Base-by-base conservation (phyloP, 2,888 invertebrate genomes). In the Latrodectus hesperus region DNA sequence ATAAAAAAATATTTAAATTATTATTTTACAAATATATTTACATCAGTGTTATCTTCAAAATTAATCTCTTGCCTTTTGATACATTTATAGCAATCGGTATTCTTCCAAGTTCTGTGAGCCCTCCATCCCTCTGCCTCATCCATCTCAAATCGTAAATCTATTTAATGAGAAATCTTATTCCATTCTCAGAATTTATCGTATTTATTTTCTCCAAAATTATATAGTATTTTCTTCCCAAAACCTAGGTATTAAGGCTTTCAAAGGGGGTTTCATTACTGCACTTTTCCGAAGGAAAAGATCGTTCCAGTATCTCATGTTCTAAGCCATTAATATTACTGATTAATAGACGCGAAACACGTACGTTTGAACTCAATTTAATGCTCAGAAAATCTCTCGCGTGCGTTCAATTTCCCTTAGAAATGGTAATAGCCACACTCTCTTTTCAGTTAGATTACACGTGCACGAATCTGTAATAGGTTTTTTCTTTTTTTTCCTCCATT, bases 311-410 rank as follows among this genome's bases (percentile, higher is more conserved):
- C 49, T 53, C 52, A 73, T 52, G 73, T 53, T 52, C 22, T 16
- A 10, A n/a, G 70, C 38, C 70, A 78, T 78, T 78, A 78, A 78
- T 78, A 70, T 78, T 49, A 55, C 64, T 78, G 78, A 78, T 78
- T 78, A 78, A 70, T 78, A 53, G 78, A 55, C 70, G 38, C 9
- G 70, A 22, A 77, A 65, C 55, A 64, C 70, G 55, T 78, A 22
- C 38, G 70, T 78, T 78, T 70, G 55, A 55, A 38, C 53, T 38
- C 38, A 78, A 70, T 70, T 70, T 53, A 78, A 78, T 55, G 55
- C 70, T 38, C 49, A 73, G 73, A 49, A 73, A n/a, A 53, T 78
- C 16, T 52, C 51, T 78, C 26, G 78, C 78, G 78, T 78, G 78
- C 55, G 11, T 17, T 60, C 60, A 60, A 60, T 60, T 60, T 60